Conservation (phyloP, 1,140 invertebrate species). For the Polypedilum pembai region DNA sequence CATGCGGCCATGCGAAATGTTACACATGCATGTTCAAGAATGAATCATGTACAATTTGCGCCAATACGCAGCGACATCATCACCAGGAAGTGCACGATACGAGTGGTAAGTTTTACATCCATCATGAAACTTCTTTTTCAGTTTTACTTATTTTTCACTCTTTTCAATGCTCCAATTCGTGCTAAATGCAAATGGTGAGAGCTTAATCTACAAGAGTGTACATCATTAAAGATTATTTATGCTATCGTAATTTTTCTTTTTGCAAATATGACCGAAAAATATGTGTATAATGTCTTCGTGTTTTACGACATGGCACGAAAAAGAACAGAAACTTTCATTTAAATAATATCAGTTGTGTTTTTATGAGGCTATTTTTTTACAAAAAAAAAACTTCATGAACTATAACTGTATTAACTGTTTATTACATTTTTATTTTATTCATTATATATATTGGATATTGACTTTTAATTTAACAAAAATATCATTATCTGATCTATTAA, state of each 20-base stretch:
- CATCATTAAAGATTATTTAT: slow-evolving; percentile 19
- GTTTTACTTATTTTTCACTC: not conserved
- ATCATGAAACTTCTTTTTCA: not conserved
- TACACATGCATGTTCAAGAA: slow-evolving; percentile 89
- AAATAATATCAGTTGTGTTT: slow-evolving; percentile 2
- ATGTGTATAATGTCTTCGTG: not conserved
- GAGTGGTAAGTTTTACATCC: slow-evolving; percentile 9
- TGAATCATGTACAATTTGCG: slow-evolving; percentile 82
- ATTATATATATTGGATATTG: too few relatives aligned
- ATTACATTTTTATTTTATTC: not conserved
- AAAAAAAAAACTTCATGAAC: not conserved
- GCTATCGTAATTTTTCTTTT: not conserved
- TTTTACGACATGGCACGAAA: not conserved
- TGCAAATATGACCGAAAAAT: not conserved
- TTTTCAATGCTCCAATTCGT: not conserved
- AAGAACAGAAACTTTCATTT: not conserved
- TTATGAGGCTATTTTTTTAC: not conserved
- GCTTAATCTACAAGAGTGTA: not conserved
- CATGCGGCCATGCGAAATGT: slow-evolving; percentile 88
- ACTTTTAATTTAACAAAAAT: too few relatives aligned
- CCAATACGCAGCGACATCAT: slow-evolving; percentile 43
- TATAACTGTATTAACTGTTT: slow-evolving; percentile 6
- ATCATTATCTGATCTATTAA: too few relatives aligned
- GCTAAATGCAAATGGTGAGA: not conserved
- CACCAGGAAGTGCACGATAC: slow-evolving; percentile 22